These are phyloP conservation scores for Takifugu flavidus DNA, from an alignment of 2,113 vertebrate species.

Conservation along the genomic window DNA sequence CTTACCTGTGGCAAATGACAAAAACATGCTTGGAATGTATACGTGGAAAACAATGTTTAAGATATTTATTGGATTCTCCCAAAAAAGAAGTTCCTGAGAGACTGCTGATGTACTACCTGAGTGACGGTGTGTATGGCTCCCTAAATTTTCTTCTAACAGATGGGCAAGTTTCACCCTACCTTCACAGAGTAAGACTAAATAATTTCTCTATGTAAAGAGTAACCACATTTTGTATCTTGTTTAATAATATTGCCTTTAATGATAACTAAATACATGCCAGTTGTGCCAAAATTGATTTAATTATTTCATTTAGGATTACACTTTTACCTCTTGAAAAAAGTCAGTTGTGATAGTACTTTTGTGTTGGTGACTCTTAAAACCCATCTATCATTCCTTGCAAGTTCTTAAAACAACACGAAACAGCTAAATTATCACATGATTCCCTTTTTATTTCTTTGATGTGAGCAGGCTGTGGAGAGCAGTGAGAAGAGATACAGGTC, in stretches of 20 bases:
- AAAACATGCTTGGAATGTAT: not conserved
- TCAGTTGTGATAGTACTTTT: too few species aligned
- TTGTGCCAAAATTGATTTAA: not conserved
- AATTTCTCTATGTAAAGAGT: not conserved
- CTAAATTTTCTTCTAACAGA: slow-evolving; percentile 2
- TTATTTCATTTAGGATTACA: too few species aligned
- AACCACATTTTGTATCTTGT: too few species aligned
- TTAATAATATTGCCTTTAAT: not conserved
- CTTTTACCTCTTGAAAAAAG: too few species aligned
- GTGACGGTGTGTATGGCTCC: slow-evolving; percentile 32
- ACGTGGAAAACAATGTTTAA: not conserved
- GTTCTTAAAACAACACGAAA: too few species aligned
- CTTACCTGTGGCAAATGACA: too few species aligned
- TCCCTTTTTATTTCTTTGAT: not conserved
- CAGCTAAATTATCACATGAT: too few species aligned
- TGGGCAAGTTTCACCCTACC: not conserved
- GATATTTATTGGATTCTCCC: not conserved
- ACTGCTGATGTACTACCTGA: slow-evolving; percentile 35
- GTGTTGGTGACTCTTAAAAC: too few species aligned
- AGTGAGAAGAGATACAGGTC: slow-evolving; percentile 76
- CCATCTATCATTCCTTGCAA: too few species aligned
- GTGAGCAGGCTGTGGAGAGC: slow-evolving; percentile 42
- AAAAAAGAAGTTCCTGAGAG: slow-evolving; percentile 18
- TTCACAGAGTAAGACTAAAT: slow-evolving; percentile 16
- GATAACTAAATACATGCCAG: not conserved